A percentile compares a stretch with the other conserved stretches of the same genome.
These are phyloP conservation scores for Rhopalosiphum padi DNA, from an alignment of 1,140 invertebrate genomes.

Conservation along the genomic window DNA sequence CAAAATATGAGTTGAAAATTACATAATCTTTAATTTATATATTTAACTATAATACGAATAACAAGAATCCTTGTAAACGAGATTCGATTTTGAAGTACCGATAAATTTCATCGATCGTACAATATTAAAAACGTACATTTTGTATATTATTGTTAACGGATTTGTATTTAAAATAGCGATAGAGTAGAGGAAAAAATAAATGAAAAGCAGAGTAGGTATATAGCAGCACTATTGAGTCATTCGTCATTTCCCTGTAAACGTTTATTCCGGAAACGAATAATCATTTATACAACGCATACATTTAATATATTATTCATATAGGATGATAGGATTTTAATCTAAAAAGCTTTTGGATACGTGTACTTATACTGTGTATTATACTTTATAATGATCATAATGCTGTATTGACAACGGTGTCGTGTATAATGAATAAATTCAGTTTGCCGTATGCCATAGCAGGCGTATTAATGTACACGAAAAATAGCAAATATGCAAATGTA, in stretches of 20 bases:
- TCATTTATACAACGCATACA: background rate
- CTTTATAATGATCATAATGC: background rate
- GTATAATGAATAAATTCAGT: background rate
- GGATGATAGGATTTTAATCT: background rate
- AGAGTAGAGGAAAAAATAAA: background rate
- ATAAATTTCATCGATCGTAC: background rate
- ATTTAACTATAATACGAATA: background rate
- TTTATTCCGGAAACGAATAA: background rate
- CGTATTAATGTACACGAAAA: background rate
- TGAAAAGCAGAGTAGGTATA: background rate
- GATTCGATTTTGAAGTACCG: background rate
- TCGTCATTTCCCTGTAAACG: background rate
- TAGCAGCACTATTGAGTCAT: background rate
- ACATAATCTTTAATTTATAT: background rate
- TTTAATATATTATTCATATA: background rate
- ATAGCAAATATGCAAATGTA: background rate
- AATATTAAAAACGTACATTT: background rate
- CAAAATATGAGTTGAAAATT: background rate
- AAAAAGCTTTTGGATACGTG: background rate
- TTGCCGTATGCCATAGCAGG: background rate
- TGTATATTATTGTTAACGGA: background rate
- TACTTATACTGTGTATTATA: background rate
- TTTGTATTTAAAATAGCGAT: background rate
- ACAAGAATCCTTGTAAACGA: background rate
- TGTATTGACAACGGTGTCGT: background rate